These are phyloP conservation scores for Hipparchia sbordonii DNA, from an alignment of 2,888 invertebrate species.

Conservation along the genomic window DNA sequence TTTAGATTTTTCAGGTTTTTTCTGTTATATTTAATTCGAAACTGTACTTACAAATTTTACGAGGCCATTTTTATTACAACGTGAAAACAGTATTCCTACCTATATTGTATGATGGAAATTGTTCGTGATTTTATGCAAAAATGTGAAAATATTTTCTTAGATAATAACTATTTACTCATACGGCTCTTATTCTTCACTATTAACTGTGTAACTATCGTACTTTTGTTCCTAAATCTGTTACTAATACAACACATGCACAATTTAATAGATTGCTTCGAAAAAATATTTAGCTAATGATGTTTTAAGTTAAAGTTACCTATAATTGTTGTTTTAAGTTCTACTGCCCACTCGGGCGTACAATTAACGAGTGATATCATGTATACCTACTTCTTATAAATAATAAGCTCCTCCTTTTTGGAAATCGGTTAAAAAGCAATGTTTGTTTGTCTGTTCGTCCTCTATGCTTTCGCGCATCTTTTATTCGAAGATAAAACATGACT, in stretches of 20 bases:
- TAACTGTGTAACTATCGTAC: constrained; percentile 29
- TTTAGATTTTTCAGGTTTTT: no score
- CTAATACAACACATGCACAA: constrained; percentile 41
- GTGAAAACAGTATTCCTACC: constrained; percentile 8
- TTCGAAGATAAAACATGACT: no score
- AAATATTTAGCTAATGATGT: constrained; percentile 28
- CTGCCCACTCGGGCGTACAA: constrained; percentile 21
- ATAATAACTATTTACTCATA: constrained; percentile 8
- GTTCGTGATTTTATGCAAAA: constrained; percentile 9
- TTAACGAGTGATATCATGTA: not conserved
- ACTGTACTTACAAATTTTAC: constrained; percentile 8
- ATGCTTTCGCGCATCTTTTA: no score
- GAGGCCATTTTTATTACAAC: constrained; percentile 2
- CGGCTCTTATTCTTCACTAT: not conserved
- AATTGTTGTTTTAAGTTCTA: constrained; percentile 22
- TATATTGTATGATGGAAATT: not conserved
- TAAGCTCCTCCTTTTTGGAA: no score
- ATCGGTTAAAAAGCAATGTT: no score
- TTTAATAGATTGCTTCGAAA: constrained; percentile 35
- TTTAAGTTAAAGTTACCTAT: constrained; percentile 34
- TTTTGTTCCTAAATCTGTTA: constrained; percentile 43
- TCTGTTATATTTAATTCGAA: not conserved
- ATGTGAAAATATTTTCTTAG: constrained; percentile 31
- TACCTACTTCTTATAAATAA: no score
- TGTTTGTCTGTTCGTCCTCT: no score